phyloP scores from a whole-genome alignment of 2,113 vertebrate species.

The Ploceus nigricollis region DNA sequence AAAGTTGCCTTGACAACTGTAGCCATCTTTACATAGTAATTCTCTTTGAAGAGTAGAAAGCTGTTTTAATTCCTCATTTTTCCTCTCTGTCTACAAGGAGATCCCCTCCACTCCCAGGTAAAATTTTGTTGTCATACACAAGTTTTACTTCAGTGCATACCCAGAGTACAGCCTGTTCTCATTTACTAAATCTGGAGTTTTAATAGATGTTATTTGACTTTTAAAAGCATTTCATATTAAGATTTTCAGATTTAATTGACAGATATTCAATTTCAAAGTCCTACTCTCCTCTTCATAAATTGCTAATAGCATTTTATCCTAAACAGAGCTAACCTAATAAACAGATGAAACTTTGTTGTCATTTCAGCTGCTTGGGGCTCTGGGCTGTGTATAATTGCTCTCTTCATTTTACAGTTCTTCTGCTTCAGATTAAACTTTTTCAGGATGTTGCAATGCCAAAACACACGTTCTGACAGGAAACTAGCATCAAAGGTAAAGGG shows the following conservation, averaged over 20 bases:
- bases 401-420: constrained; percentile 42
- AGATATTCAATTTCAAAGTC: constrained; percentile 51
- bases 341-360: constrained; percentile 44
- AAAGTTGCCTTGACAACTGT: constrained; percentile 61
- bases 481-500: constrained; percentile 46
- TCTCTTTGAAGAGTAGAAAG: neutral
- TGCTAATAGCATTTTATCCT: constrained; percentile 12
- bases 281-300: constrained; percentile 40
- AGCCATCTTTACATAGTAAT: constrained; percentile 29
- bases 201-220: constrained; percentile 46
- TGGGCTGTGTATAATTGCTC: constrained; percentile 32
- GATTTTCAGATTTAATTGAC: constrained; percentile 44
- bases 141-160: neutral
- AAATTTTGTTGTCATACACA: neutral
- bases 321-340: constrained; percentile 50
- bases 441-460: constrained; percentile 49
- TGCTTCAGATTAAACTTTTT: constrained; percentile 53
- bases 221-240: constrained; percentile 52
- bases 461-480: constrained; percentile 49
- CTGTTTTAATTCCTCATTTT: neutral
- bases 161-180: constrained; percentile 14
- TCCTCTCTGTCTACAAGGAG: neutral
- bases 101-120: neutral
- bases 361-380: constrained; percentile 16
- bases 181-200: constrained; percentile 32